A percentile compares a stretch with the other conserved stretches of the same genome.
These are phyloP conservation scores for Tineola bisselliella DNA, from an alignment of 2,888 invertebrate genomes.

Conservation along the genomic window DNA sequence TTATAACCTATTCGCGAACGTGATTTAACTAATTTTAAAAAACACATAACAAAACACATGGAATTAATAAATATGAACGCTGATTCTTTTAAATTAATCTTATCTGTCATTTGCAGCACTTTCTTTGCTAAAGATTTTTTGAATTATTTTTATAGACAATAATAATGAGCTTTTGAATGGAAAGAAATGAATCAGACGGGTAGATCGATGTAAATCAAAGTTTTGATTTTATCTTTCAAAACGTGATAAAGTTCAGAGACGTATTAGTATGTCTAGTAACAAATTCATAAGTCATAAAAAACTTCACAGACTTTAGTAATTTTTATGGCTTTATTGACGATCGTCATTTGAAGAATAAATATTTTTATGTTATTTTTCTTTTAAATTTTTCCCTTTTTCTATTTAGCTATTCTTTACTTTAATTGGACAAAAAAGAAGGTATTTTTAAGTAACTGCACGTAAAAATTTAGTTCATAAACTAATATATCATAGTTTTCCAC, in stretches of 20 bases:
- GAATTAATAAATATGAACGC: too few relatives aligned
- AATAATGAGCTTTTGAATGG: too few relatives aligned
- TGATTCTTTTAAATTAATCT: too few relatives aligned
- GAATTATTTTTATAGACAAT: too few relatives aligned
- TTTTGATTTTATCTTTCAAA: not conserved
- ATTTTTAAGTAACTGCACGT: slow-evolving; percentile 37
- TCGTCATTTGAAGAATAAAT: not conserved
- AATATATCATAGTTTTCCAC: slow-evolving; percentile 50
- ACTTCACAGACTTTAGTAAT: not conserved
- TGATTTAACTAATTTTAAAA: too few relatives aligned
- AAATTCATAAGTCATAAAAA: not conserved
- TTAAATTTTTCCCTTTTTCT: not conserved
- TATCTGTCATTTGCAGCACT: too few relatives aligned
- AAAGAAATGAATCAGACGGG: too few relatives aligned
- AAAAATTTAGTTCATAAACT: slow-evolving; percentile 33
- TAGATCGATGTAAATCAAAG: too few relatives aligned
- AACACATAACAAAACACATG: too few relatives aligned
- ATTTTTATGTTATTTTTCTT: not conserved
- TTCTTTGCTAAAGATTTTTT: too few relatives aligned
- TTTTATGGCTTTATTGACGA: not conserved
- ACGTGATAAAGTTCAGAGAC: not conserved
- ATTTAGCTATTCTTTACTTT: too few relatives aligned
- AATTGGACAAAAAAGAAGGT: slow-evolving; percentile 34
- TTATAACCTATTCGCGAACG: too few relatives aligned
- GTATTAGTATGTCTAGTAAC: not conserved